phyloP scores from a whole-genome alignment of 2,888 invertebrate species.

The Drosophila macrospina region DNA sequence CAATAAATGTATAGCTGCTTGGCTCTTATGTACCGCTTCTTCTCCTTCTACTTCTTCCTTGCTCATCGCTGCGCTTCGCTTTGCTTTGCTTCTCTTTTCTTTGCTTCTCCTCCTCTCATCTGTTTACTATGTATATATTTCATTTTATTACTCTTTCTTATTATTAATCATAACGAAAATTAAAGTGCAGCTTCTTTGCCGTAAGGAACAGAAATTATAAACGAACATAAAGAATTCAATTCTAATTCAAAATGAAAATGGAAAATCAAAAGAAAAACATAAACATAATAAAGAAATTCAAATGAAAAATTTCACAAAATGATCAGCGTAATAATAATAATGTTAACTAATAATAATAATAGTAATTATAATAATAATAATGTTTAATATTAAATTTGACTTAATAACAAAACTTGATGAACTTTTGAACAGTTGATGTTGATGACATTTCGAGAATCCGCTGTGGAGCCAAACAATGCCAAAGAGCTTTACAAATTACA shows the following conservation, averaged over 20 bases:
- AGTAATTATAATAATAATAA: constrained; percentile 37
- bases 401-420: constrained; percentile 41
- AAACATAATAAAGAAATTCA: constrained; percentile 59
- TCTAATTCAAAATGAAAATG: constrained; percentile 55
- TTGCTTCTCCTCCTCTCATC: constrained; percentile 19
- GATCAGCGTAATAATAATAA: constrained; percentile 44
- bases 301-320: constrained; percentile 53
- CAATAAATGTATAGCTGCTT: constrained; percentile 76
- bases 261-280: constrained; percentile 30
- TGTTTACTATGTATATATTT: constrained; percentile 45
- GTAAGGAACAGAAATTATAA: constrained; percentile 72
- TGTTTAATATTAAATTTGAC: constrained; percentile 32
- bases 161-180: constrained; percentile 53
- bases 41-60: constrained; percentile 18
- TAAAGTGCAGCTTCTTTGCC: constrained; percentile 70
- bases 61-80: constrained; percentile 17
- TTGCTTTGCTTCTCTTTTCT: constrained; percentile 1
- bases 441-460: constrained; percentile 19
- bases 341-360: constrained; percentile 36
- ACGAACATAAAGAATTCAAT: constrained; percentile 63
- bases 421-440: constrained; percentile 40
- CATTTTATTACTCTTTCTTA: constrained; percentile 46
- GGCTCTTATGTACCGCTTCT: constrained; percentile 51
- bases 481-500: constrained; percentile 56
- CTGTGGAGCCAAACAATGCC: constrained; percentile 30